These are phyloP conservation scores for Araneus ventricosus DNA, from an alignment of 1,140 invertebrate species.

Conservation along the genomic window DNA sequence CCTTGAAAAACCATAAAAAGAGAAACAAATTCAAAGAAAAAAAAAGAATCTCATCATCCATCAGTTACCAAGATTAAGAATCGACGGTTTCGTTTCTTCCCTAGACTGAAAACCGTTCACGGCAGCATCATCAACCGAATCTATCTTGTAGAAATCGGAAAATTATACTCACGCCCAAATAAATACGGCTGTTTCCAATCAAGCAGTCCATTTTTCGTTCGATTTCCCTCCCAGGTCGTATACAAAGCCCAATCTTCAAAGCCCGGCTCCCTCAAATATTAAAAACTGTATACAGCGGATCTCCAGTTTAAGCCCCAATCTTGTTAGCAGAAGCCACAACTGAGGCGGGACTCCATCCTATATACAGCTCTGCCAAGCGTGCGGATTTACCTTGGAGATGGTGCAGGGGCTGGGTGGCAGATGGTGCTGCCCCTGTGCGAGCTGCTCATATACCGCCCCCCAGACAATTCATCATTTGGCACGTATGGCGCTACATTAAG, in stretches of 20 bases:
- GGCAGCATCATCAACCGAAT: neutral
- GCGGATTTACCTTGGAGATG: neutral
- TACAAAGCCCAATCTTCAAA: conserved; percentile 5
- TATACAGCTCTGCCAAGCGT: neutral
- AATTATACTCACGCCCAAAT: conserved; percentile 5
- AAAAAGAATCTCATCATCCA: neutral
- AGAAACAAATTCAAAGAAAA: too few relatives aligned
- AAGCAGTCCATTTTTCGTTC: conserved; percentile 2
- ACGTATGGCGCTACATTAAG: conserved; percentile 50
- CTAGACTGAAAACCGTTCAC: neutral
- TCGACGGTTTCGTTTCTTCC: too few relatives aligned
- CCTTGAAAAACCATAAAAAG: too few relatives aligned
- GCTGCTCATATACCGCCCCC: neutral
- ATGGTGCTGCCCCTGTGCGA: neutral
- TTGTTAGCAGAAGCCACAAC: neutral
- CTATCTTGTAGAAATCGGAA: neutral
- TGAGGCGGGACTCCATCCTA: neutral
- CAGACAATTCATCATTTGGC: conserved; percentile 59
- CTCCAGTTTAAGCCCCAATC: conserved; percentile 43
- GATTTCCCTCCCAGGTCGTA: neutral
- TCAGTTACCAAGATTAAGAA: neutral
- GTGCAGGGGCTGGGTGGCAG: neutral
- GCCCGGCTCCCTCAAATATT: conserved; percentile 33
- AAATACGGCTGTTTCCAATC: conserved; percentile 4
- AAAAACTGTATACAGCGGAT: conserved; percentile 37